Evolutionary conservation across 2,797 vertebrate species (phyloP).

Genomic region (Xyrichtys novacula): DNA sequence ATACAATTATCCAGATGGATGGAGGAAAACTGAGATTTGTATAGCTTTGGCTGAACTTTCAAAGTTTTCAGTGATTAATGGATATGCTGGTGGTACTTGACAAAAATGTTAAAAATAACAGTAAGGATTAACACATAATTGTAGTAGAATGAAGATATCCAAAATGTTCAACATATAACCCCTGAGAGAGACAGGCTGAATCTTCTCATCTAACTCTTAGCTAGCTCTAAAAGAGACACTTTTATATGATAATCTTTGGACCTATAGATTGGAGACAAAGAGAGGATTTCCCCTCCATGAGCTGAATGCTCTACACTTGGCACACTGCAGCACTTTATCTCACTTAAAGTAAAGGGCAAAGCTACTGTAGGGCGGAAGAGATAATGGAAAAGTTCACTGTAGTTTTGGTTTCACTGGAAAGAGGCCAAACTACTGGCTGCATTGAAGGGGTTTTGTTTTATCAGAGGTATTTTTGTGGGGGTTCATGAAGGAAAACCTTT

Average conservation of each 20-base stretch:
- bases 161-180: no score
- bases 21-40: no score
- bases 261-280: constrained; percentile 52
- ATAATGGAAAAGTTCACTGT: constrained; percentile 53
- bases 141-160: no score
- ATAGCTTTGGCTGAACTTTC: no score
- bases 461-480: background rate
- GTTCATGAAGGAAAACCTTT: no score
- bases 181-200: no score
- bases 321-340: constrained; percentile 30
- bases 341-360: constrained; percentile 38
- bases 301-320: constrained; percentile 45
- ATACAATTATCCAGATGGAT: no score
- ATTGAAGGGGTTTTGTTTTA: background rate
- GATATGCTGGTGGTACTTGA: no score
- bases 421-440: constrained; percentile 17
- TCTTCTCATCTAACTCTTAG: no score
- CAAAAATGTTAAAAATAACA: no score
- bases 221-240: constrained; percentile 16
- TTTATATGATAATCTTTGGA: constrained; percentile 3
- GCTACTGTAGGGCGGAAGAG: constrained; percentile 16
- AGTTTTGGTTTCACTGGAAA: constrained; percentile 20
- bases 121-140: no score
- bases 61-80: no score
- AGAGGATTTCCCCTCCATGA: constrained; percentile 65